A percentile compares a stretch with the other conserved stretches of the same genome.
phyloP scores from a whole-genome alignment of 2,113 vertebrate species.

The Macquaria ambigua region DNA sequence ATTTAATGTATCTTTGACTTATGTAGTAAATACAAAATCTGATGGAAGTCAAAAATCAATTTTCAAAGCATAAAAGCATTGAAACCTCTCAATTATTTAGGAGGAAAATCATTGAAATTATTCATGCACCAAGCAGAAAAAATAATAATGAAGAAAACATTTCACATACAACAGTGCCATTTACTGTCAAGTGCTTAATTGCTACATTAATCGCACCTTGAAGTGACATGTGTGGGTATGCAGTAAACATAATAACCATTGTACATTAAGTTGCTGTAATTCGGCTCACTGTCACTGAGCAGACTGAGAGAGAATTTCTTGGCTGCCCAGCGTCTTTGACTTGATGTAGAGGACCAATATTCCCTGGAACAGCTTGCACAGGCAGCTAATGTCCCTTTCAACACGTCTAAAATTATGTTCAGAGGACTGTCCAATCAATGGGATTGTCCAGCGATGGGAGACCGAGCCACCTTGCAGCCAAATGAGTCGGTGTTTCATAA shows the following conservation, averaged over 20 bases:
- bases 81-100: neutral
- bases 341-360: slow-evolving; percentile 68
- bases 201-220: slow-evolving; percentile 31
- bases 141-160: slow-evolving; percentile 10
- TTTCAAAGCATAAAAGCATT: slow-evolving; percentile 9
- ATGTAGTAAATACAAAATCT: slow-evolving; percentile 13
- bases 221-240: slow-evolving; percentile 40
- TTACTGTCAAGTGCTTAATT: slow-evolving; percentile 19
- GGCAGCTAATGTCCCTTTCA: slow-evolving; percentile 72
- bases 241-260: slow-evolving; percentile 44
- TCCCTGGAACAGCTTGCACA: slow-evolving; percentile 68
- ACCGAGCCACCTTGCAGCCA: slow-evolving; percentile 58
- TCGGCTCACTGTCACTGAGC: slow-evolving; percentile 50
- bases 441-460: slow-evolving; percentile 60
- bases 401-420: slow-evolving; percentile 77
- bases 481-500: slow-evolving; percentile 62
- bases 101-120: neutral
- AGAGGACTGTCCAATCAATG: slow-evolving; percentile 72
- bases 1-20: slow-evolving; percentile 32
- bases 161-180: neutral
- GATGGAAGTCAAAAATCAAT: slow-evolving; percentile 19
- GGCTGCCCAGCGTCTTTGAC: slow-evolving; percentile 57
- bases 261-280: slow-evolving; percentile 49
- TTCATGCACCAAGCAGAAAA: slow-evolving; percentile 1
- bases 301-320: slow-evolving; percentile 53